phyloP scores from a whole-genome alignment of 2,888 invertebrate genomes.

The Eupithecia centaureata region DNA sequence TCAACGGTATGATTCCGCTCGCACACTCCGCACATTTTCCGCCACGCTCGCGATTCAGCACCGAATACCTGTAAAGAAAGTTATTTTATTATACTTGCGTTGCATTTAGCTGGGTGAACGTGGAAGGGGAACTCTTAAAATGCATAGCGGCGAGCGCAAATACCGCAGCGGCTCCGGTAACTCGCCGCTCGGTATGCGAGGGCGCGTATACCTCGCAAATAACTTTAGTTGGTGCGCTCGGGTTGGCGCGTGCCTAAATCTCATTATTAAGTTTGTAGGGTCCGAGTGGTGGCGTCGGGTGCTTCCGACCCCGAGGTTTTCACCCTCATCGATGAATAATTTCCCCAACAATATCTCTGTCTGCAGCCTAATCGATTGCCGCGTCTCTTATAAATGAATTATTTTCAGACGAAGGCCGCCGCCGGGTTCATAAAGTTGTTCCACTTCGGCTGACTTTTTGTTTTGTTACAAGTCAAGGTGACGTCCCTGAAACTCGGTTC shows the following conservation, averaged over 20 bases:
- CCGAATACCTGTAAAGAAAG: constrained; percentile 57
- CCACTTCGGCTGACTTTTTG: constrained; percentile 48
- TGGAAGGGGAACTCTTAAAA: constrained; percentile 46
- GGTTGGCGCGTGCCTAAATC: constrained; percentile 60
- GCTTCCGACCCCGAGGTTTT: constrained; percentile 36
- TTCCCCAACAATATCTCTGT: constrained; percentile 59
- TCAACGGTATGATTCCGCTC: constrained; percentile 53
- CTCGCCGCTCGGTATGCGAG: constrained; percentile 57
- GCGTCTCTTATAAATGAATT: constrained; percentile 58
- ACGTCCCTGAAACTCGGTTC: constrained; percentile 44
- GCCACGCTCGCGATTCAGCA: constrained; percentile 37
- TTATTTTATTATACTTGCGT: constrained; percentile 39
- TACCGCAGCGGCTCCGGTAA: constrained; percentile 40
- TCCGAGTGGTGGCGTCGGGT: constrained; percentile 32
- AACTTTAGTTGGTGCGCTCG: constrained; percentile 52
- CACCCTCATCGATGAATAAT: constrained; percentile 58
- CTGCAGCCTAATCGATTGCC: constrained; percentile 60
- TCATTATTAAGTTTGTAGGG: constrained; percentile 66
- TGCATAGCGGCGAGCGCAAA: constrained; percentile 52
- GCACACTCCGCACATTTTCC: constrained; percentile 61
- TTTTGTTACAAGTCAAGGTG: constrained; percentile 52
- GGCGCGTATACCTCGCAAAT: constrained; percentile 59
- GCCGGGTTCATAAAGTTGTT: constrained; percentile 48
- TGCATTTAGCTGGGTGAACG: constrained; percentile 35
- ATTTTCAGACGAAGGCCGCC: constrained; percentile 60